Conservation (phyloP, 2,113 vertebrate genomes). For the Lontra canadensis region DNA sequence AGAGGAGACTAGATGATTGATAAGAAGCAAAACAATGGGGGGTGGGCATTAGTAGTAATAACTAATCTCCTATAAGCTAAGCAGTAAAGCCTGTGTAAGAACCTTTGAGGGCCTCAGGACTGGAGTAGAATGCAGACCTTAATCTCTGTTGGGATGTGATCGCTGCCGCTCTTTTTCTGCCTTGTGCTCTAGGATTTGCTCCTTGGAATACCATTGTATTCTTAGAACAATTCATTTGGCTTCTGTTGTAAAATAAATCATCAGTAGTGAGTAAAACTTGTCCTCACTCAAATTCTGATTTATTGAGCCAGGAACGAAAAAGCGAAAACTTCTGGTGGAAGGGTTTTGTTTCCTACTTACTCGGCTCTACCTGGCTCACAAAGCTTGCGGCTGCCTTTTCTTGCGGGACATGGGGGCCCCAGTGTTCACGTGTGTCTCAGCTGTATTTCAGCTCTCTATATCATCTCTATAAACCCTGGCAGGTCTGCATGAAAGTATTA, state of each 20-base stretch:
- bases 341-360: background rate
- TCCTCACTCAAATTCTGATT: background rate
- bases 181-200: background rate
- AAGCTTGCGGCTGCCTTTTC: background rate
- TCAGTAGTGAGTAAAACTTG: background rate
- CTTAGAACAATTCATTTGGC: background rate
- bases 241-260: background rate
- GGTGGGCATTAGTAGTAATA: background rate
- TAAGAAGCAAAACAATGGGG: background rate
- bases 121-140: background rate
- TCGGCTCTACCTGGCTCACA: background rate
- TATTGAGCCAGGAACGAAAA: background rate
- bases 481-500: background rate
- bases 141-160: background rate
- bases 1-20: background rate
- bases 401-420: background rate
- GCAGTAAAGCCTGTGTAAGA: accelerated
- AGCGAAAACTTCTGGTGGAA: background rate
- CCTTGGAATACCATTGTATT: background rate
- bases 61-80: background rate
- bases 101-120: background rate
- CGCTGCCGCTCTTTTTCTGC: background rate
- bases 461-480: background rate
- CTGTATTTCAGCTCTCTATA: background rate
- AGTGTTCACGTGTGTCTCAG: background rate